Evolutionary conservation across 2,113 vertebrate species (phyloP).

Genomic region (Erythrocercus mccallii): DNA sequence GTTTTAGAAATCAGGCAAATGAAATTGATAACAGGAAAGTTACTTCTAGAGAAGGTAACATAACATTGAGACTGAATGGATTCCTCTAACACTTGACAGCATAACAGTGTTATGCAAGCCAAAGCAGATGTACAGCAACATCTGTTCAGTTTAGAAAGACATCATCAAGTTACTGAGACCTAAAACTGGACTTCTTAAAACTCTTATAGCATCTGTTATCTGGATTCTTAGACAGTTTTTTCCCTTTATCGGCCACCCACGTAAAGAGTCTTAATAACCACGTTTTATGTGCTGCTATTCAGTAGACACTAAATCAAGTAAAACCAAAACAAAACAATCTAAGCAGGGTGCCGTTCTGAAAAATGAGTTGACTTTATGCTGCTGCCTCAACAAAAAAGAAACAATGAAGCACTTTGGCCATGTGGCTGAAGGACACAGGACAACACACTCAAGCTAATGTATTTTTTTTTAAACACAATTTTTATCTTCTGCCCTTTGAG

Average conservation of each 20-base stretch:
- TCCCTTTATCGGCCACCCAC: not conserved
- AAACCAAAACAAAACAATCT: not conserved
- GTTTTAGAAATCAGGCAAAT: not conserved
- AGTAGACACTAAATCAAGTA: not conserved
- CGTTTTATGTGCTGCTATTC: not conserved
- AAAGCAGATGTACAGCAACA: constrained; percentile 1
- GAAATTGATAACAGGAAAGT: not conserved
- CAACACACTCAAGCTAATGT: not conserved
- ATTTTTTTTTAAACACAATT: not conserved
- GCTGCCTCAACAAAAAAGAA: not conserved
- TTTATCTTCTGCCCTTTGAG: not conserved
- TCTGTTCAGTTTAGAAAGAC: constrained; percentile 15
- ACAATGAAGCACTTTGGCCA: not conserved
- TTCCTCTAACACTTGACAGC: not conserved
- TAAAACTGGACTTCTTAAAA: constrained; percentile 20
- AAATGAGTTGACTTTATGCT: not conserved
- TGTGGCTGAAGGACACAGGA: not conserved
- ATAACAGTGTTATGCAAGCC: not conserved
- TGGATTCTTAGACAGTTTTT: not conserved
- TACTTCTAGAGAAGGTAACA: not conserved
- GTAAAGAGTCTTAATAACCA: not conserved
- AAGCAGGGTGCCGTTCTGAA: not conserved
- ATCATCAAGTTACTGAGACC: not conserved
- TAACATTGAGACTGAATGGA: not conserved
- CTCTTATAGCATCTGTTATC: not conserved